A percentile compares a stretch with the other conserved stretches of the same genome.
phyloP scores from a whole-genome alignment of 2,888 invertebrate species.

The Blastobasis adustella region DNA sequence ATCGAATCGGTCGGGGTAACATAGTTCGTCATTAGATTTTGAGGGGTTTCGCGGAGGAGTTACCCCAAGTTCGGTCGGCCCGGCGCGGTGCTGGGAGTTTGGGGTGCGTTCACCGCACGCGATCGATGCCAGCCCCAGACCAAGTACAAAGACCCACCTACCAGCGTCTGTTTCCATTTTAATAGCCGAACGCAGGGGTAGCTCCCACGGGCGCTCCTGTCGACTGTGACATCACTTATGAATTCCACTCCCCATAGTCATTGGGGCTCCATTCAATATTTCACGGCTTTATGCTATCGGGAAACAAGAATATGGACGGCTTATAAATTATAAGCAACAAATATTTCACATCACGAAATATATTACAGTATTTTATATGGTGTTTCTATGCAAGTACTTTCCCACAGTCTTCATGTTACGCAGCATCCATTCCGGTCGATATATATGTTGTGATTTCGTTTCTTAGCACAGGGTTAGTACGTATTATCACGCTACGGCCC shows the following conservation, averaged over 20 bases:
- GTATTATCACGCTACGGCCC: constrained; percentile 37
- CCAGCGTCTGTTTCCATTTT: constrained; percentile 39
- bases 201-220: constrained; percentile 15
- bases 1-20: constrained; percentile 21
- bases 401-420: constrained; percentile 36
- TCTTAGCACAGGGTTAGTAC: constrained; percentile 33
- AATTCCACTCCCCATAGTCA: constrained; percentile 19
- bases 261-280: constrained; percentile 16
- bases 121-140: constrained; percentile 63
- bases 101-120: constrained; percentile 66
- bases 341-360: no score
- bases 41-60: constrained; percentile 38
- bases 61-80: constrained; percentile 32
- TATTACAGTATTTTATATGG: no score
- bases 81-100: constrained; percentile 50
- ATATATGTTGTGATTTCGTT: constrained; percentile 35
- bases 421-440: constrained; percentile 38
- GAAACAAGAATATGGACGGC: no score
- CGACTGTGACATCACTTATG: constrained; percentile 28
- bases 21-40: constrained; percentile 36
- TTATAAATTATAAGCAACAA: no score
- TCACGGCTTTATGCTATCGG: constrained; percentile 10
- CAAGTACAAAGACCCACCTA: constrained; percentile 48
- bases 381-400: constrained; percentile 20
- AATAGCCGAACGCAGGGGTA: constrained; percentile 30